phyloP scores from a whole-genome alignment of 2,888 invertebrate genomes.

The Hyalella azteca region DNA sequence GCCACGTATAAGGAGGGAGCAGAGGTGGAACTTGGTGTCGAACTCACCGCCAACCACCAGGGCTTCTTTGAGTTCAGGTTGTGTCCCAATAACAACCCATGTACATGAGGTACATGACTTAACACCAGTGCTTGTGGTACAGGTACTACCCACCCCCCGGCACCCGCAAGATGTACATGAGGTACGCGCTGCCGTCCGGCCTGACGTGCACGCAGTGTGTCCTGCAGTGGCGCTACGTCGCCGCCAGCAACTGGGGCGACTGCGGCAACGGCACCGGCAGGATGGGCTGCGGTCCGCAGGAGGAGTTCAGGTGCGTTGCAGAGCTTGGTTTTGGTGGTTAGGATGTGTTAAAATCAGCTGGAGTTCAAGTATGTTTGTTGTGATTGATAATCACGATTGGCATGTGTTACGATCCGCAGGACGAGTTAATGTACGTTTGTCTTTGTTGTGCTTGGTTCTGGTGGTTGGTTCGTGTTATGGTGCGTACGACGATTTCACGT shows the following conservation, averaged over 20 bases:
- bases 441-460: too few relatives aligned
- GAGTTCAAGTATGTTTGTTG: too few relatives aligned
- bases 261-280: slow-evolving; percentile 67
- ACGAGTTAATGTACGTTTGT: too few relatives aligned
- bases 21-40: slow-evolving; percentile 75
- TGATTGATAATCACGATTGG: too few relatives aligned
- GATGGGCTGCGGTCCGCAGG: slow-evolving; percentile 87
- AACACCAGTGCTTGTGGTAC: too few relatives aligned
- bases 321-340: neutral
- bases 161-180: slow-evolving; percentile 79
- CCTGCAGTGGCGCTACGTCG: slow-evolving; percentile 86
- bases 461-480: too few relatives aligned
- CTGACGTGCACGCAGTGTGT: slow-evolving; percentile 81
- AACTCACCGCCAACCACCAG: slow-evolving; percentile 84
- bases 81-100: slow-evolving; percentile 72
- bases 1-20: slow-evolving; percentile 76
- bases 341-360: too few relatives aligned
- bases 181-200: slow-evolving; percentile 71
- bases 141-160: slow-evolving; percentile 67
- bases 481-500: too few relatives aligned
- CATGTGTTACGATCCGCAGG: too few relatives aligned
- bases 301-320: slow-evolving; percentile 67
- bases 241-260: slow-evolving; percentile 81
- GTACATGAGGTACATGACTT: too few relatives aligned
- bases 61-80: slow-evolving; percentile 86